Conservation (phyloP, 2,888 invertebrate species). For the Ceramica pisi region DNA sequence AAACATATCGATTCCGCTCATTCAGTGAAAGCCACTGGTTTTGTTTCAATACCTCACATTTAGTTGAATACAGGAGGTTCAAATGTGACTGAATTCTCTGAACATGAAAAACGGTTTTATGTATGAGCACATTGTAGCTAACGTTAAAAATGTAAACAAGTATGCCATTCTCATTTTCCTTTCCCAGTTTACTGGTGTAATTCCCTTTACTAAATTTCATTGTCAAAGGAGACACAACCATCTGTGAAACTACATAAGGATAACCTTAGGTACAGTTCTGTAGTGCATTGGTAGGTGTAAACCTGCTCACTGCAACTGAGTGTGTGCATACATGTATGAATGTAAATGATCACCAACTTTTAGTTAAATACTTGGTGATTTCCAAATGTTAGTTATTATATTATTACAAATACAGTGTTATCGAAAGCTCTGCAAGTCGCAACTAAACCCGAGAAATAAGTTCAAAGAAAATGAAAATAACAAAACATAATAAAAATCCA, state of each 20-base stretch:
- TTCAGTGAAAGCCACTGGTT: background rate
- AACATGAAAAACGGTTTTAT: background rate
- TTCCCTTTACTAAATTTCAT: background rate
- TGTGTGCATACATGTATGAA: too few species aligned
- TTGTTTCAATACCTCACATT: background rate
- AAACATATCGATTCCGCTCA: background rate
- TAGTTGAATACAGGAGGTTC: background rate
- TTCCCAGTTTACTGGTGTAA: slow-evolving; percentile 21
- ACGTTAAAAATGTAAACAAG: background rate
- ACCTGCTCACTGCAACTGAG: too few species aligned
- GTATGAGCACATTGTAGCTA: background rate
- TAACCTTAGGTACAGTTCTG: background rate
- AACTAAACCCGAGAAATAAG: too few species aligned
- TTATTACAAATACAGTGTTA: too few species aligned
- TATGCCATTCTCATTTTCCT: slow-evolving; percentile 16
- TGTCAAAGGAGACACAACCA: slow-evolving; percentile 4
- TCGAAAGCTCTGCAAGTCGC: too few species aligned
- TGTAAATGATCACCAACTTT: too few species aligned
- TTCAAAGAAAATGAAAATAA: too few species aligned
- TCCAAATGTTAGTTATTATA: too few species aligned
- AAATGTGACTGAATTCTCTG: background rate
- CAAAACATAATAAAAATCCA: too few species aligned
- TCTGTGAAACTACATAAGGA: background rate
- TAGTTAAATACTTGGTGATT: too few species aligned
- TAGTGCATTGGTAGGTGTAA: too few species aligned